These are phyloP conservation scores for Andrena bucephala DNA, from an alignment of 2,888 invertebrate species.

Conservation along the genomic window DNA sequence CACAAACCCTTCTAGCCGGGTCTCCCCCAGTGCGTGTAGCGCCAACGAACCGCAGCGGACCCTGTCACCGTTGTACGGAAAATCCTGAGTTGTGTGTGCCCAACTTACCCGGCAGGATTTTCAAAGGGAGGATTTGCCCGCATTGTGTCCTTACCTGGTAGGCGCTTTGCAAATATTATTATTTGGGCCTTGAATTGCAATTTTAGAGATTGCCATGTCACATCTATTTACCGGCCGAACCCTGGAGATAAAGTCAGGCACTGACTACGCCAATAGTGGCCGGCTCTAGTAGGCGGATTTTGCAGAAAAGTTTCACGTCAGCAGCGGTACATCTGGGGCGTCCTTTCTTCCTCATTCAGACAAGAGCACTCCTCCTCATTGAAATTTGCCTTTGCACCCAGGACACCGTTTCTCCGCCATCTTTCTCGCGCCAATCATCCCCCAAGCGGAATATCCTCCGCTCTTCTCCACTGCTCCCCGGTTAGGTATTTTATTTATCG, in stretches of 20 bases:
- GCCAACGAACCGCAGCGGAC: slow-evolving; percentile 37
- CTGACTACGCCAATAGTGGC: no score
- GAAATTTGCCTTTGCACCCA: no score
- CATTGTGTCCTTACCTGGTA: neutral
- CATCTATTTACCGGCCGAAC: neutral
- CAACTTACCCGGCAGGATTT: slow-evolving; percentile 15
- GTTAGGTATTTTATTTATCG: slow-evolving; percentile 27
- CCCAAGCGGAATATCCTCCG: neutral
- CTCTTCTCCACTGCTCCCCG: neutral
- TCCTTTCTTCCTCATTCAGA: no score
- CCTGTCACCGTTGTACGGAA: slow-evolving; percentile 42
- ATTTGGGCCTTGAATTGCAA: neutral
- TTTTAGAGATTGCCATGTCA: neutral
- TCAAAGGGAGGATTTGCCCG: neutral
- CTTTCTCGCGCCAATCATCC: neutral
- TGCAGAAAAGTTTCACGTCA: no score
- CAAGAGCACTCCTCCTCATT: no score
- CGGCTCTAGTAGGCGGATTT: no score
- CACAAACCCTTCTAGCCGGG: neutral
- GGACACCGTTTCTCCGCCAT: neutral
- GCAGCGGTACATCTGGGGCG: no score
- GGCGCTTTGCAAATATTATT: neutral
- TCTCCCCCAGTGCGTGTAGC: slow-evolving; percentile 25
- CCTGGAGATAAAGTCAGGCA: no score
- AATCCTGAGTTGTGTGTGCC: slow-evolving; percentile 49